Percentiles rank a stretch among this genome's conserved stretches.
phyloP scores from a whole-genome alignment of 2,113 vertebrate genomes.

The Hoplias malabaricus region DNA sequence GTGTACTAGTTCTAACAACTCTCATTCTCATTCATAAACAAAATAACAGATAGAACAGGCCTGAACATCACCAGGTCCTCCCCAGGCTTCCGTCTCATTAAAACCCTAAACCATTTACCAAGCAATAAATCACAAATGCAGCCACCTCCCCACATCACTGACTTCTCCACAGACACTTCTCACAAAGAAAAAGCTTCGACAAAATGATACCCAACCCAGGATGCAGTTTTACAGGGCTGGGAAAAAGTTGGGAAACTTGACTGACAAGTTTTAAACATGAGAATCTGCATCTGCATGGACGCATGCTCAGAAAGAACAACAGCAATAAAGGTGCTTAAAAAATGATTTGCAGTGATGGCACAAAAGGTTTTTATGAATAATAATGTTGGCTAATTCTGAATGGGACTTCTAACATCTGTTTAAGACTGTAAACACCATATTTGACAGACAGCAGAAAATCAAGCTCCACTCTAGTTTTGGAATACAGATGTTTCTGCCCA shows the following conservation, averaged over 20 bases:
- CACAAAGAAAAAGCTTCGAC: not conserved
- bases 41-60: slow-evolving; percentile 18
- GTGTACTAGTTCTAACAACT: no score
- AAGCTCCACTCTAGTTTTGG: no score
- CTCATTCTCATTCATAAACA: not conserved
- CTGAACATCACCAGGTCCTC: slow-evolving; percentile 21
- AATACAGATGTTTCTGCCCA: no score
- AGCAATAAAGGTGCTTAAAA: no score
- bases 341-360: no score
- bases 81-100: not conserved
- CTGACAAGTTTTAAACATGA: not conserved
- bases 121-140: not conserved
- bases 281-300: not conserved
- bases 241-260: not conserved
- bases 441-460: no score
- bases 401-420: no score
- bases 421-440: no score
- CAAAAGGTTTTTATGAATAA: no score
- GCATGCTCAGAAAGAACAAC: not conserved
- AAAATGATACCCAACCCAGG: not conserved
- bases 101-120: slow-evolving; percentile 2
- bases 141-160: not conserved
- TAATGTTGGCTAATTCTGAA: no score
- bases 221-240: not conserved
- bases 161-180: not conserved